Conservation (phyloP, 2,888 invertebrate genomes). For the Petrolisthes cinctipes region DNA sequence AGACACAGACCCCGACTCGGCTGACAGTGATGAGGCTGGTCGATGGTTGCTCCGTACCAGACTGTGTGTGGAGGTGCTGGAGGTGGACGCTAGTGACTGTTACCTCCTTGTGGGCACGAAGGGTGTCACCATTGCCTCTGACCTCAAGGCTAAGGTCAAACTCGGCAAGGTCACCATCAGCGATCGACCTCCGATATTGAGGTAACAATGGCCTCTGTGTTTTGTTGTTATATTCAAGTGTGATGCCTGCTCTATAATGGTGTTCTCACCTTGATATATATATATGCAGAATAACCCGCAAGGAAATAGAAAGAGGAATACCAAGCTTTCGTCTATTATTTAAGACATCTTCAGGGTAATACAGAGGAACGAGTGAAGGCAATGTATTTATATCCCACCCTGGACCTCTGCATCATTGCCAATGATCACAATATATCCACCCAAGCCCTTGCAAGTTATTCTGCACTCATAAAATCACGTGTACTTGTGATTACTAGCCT, state of each 20-base stretch:
- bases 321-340: too few species aligned
- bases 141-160: conserved; percentile 28
- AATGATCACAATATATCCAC: too few species aligned
- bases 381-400: too few species aligned
- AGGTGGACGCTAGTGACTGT: conserved; percentile 38
- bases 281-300: too few species aligned
- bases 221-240: background rate
- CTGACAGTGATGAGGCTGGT: conserved; percentile 28
- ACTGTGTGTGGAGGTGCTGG: conserved; percentile 52
- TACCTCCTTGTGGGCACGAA: conserved; percentile 48
- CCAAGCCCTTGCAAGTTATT: too few species aligned
- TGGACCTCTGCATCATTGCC: too few species aligned
- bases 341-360: too few species aligned
- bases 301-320: too few species aligned
- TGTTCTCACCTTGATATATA: background rate
- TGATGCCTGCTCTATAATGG: background rate
- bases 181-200: conserved; percentile 35
- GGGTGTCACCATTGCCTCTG: conserved; percentile 27
- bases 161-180: conserved; percentile 33
- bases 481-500: too few species aligned
- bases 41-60: conserved; percentile 37
- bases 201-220: conserved; percentile 5
- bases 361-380: too few species aligned
- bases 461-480: too few species aligned
- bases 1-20: conserved; percentile 39